Evolutionary conservation across 2,888 invertebrate genomes (phyloP).

Genomic region (Zeuzera pyrina): DNA sequence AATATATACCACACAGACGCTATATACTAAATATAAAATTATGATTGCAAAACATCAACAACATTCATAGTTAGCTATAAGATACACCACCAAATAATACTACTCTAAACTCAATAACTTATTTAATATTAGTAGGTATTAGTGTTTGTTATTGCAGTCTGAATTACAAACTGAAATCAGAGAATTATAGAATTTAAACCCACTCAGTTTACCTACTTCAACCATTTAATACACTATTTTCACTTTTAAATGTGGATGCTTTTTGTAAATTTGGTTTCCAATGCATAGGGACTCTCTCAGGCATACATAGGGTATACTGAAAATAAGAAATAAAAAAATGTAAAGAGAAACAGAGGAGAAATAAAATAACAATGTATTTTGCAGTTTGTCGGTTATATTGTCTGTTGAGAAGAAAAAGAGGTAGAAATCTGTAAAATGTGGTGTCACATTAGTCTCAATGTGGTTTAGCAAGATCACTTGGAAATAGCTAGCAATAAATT

Average conservation of each 20-base stretch:
- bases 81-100: constrained; percentile 63
- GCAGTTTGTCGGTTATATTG: too few relatives aligned
- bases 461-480: too few relatives aligned
- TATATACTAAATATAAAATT: constrained; percentile 48
- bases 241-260: constrained; percentile 72
- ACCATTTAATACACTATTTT: constrained; percentile 73
- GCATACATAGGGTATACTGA: constrained; percentile 73
- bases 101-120: constrained; percentile 47
- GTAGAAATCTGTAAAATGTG: too few relatives aligned
- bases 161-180: not conserved
- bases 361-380: not conserved
- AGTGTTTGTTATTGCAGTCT: too few relatives aligned
- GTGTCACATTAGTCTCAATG: too few relatives aligned
- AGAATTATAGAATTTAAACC: constrained; percentile 20
- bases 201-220: constrained; percentile 60
- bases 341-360: constrained; percentile 27
- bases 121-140: too few relatives aligned
- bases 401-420: too few relatives aligned
- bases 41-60: constrained; percentile 66
- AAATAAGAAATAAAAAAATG: constrained; percentile 47
- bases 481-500: too few relatives aligned
- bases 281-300: constrained; percentile 71
- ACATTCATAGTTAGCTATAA: constrained; percentile 65
- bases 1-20: constrained; percentile 58
- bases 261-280: constrained; percentile 72